Percentiles rank a stretch among this genome's conserved stretches.
phyloP scores from a whole-genome alignment of 2,888 invertebrate species.

The Agonopterix arenella region DNA sequence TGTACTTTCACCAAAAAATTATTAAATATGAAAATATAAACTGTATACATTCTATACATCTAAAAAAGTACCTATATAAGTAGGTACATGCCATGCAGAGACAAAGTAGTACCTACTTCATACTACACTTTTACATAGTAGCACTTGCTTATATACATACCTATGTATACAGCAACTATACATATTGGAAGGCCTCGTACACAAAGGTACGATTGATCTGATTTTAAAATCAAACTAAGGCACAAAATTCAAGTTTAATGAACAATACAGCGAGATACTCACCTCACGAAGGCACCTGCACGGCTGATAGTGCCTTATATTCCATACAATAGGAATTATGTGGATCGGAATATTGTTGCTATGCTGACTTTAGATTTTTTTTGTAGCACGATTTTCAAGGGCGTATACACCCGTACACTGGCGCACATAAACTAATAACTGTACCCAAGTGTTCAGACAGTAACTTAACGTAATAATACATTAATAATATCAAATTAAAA shows the following conservation, averaged over 20 bases:
- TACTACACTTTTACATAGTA: not conserved
- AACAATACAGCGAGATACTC: conserved; percentile 22
- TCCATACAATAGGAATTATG: conserved; percentile 46
- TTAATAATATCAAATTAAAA: conserved; percentile 24
- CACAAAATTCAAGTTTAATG: not conserved
- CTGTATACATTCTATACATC: no score
- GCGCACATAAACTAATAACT: conserved; percentile 24
- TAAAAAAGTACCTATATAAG: no score
- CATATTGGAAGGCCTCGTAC: conserved; percentile 15
- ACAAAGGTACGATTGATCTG: conserved; percentile 19
- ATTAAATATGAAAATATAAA: no score
- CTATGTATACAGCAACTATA: conserved; percentile 10
- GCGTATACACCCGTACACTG: conserved; percentile 46
- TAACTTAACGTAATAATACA: conserved; percentile 19
- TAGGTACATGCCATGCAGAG: no score
- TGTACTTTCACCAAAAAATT: no score
- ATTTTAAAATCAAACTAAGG: not conserved
- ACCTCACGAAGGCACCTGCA: conserved; percentile 56
- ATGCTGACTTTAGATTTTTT: conserved; percentile 68
- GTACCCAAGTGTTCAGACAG: conserved; percentile 17
- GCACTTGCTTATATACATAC: not conserved
- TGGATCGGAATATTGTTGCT: conserved; percentile 63
- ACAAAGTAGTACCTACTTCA: not conserved
- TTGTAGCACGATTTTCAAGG: conserved; percentile 67
- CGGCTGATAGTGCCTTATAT: conserved; percentile 32